A percentile compares a stretch with the other conserved stretches of the same genome.
These are phyloP conservation scores for Tenthredo mesomela DNA, from an alignment of 2,888 invertebrate species.

Conservation along the genomic window DNA sequence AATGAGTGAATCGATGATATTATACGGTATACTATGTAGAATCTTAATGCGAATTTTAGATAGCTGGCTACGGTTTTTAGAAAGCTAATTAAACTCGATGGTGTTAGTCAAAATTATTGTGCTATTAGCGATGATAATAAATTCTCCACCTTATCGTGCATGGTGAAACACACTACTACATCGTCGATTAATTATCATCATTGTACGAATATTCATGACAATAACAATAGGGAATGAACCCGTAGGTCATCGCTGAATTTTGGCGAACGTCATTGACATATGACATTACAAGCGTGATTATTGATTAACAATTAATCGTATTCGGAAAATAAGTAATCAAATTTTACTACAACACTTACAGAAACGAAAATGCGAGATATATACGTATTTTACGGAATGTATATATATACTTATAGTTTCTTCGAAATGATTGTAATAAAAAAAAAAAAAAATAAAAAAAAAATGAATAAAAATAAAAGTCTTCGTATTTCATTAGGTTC, in stretches of 20 bases:
- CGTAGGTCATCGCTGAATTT: background rate
- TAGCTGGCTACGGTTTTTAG: too few relatives aligned
- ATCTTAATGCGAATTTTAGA: too few relatives aligned
- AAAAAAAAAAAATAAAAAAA: too few relatives aligned
- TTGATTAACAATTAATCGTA: background rate
- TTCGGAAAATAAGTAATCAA: background rate
- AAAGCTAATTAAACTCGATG: too few relatives aligned
- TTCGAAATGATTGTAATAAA: background rate
- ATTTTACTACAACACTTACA: background rate
- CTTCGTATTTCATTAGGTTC: too few relatives aligned
- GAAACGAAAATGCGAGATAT: background rate
- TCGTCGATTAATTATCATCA: background rate
- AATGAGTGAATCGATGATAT: background rate
- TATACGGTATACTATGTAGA: background rate
- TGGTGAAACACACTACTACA: background rate
- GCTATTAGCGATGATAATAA: background rate
- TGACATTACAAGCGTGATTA: background rate
- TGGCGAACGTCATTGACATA: slow-evolving; percentile 3
- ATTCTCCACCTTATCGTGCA: background rate
- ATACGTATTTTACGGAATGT: background rate
- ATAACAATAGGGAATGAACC: background rate
- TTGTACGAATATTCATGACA: background rate
- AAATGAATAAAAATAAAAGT: too few relatives aligned
- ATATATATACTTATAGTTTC: too few relatives aligned
- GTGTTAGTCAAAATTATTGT: background rate